Conservation (phyloP, 2,888 invertebrate species). For the Scaptomyza parva region DNA sequence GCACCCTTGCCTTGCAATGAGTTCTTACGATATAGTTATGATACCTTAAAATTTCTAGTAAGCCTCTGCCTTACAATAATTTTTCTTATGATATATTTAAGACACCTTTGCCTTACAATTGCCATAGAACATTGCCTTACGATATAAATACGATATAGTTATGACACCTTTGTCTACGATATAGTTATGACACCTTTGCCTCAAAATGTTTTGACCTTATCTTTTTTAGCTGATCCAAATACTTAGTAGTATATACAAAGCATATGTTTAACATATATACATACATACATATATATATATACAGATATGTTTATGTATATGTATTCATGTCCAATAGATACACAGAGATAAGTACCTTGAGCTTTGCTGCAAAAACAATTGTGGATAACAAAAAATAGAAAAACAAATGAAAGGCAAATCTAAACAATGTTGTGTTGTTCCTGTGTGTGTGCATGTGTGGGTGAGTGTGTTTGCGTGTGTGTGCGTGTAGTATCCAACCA, state of each 20-base stretch:
- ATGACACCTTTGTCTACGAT: neutral
- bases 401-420: conserved; percentile 66
- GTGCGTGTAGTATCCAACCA: conserved; percentile 54
- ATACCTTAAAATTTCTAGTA: no score
- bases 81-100: neutral
- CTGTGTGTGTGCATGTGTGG: conserved; percentile 34
- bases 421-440: conserved; percentile 55
- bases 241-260: neutral
- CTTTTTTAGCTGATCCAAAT: conserved; percentile 24
- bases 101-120: neutral
- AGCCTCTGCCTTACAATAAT: neutral
- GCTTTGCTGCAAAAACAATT: conserved; percentile 52
- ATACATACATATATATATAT: conserved; percentile 1
- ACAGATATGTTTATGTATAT: no score
- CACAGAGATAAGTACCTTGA: conserved; percentile 42
- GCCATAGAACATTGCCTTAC: neutral
- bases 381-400: conserved; percentile 32
- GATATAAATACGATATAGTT: neutral
- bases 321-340: no score
- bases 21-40: no score
- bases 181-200: conserved; percentile 1
- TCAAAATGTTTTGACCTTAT: conserved; percentile 53
- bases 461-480: conserved; percentile 8
- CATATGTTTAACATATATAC: conserved; percentile 9
- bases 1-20: neutral